Conservation (phyloP, 2,888 invertebrate genomes). For the Tenthredo livida region DNA sequence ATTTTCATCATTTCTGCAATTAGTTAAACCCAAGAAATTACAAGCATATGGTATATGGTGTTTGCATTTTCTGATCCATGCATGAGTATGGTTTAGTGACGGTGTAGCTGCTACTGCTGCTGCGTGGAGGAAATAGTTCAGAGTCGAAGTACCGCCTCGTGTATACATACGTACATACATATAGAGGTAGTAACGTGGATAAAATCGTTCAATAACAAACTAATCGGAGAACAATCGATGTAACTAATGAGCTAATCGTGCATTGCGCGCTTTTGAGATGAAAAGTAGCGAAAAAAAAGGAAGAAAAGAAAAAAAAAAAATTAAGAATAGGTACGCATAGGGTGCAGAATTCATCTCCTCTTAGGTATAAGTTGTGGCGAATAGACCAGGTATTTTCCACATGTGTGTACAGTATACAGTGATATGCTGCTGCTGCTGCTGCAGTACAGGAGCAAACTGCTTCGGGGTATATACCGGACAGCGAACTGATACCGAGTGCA, state of each 20-base stretch:
- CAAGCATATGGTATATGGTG: not conserved
- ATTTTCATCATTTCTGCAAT: not conserved
- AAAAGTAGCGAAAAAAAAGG: not conserved
- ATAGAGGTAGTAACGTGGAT: too few species aligned
- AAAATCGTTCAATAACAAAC: conserved; percentile 3
- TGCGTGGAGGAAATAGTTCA: not conserved
- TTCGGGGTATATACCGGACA: conserved; percentile 7
- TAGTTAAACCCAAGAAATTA: not conserved
- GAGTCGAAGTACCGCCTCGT: not conserved
- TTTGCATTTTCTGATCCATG: not conserved
- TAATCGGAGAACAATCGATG: conserved; percentile 3
- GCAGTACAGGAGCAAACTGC: not conserved
- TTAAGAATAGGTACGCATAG: not conserved
- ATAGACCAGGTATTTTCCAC: too few species aligned
- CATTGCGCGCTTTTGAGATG: too few species aligned
- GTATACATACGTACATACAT: too few species aligned
- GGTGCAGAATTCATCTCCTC: not conserved
- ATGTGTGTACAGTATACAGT: not conserved
- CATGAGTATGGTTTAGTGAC: not conserved
- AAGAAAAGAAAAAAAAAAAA: too few species aligned
- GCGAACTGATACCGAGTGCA: conserved; percentile 37
- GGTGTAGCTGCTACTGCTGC: not conserved
- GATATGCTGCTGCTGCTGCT: too few species aligned
- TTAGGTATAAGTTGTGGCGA: too few species aligned
- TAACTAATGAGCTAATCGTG: too few species aligned